phyloP scores from a whole-genome alignment of 2,113 vertebrate genomes.

The Polypterus bichir region DNA sequence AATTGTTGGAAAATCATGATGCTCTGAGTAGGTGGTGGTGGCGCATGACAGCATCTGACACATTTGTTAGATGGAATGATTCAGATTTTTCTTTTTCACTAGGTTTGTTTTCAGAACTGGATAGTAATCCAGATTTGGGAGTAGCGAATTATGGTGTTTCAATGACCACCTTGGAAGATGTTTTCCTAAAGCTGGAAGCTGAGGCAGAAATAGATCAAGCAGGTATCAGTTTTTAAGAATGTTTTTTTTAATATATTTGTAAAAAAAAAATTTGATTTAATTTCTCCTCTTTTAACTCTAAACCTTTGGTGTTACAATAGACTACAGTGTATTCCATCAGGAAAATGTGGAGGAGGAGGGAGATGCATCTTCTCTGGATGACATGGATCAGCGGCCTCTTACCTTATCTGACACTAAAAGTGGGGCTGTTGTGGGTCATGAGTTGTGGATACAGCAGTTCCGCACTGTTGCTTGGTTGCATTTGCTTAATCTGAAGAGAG shows the following conservation, averaged over 20 bases:
- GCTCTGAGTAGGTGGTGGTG: too few relatives aligned
- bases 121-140: slow-evolving; percentile 64
- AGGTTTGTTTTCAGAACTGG: slow-evolving; percentile 84
- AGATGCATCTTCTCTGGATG: slow-evolving; percentile 55
- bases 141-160: slow-evolving; percentile 86
- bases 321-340: slow-evolving; percentile 79
- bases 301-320: too few relatives aligned
- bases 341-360: slow-evolving; percentile 63
- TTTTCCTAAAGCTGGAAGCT: slow-evolving; percentile 83
- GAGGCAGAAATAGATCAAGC: slow-evolving; percentile 87
- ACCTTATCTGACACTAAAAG: slow-evolving; percentile 59
- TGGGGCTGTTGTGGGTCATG: slow-evolving; percentile 34
- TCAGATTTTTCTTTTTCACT: slow-evolving; percentile 2
- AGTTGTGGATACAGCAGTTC: slow-evolving; percentile 86
- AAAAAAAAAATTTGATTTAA: too few relatives aligned
- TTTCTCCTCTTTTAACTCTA: too few relatives aligned
- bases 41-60: too few relatives aligned
- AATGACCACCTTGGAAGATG: slow-evolving; percentile 93
- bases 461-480: slow-evolving; percentile 71
- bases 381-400: slow-evolving; percentile 76
- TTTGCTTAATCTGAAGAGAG: slow-evolving; percentile 69
- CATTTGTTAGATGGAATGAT: too few relatives aligned
- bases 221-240: too few relatives aligned
- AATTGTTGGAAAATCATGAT: too few relatives aligned
- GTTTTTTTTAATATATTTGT: too few relatives aligned